These are phyloP conservation scores for Pipistrellus pipistrellus DNA, from an alignment of 2,797 vertebrate species.

Conservation along the genomic window DNA sequence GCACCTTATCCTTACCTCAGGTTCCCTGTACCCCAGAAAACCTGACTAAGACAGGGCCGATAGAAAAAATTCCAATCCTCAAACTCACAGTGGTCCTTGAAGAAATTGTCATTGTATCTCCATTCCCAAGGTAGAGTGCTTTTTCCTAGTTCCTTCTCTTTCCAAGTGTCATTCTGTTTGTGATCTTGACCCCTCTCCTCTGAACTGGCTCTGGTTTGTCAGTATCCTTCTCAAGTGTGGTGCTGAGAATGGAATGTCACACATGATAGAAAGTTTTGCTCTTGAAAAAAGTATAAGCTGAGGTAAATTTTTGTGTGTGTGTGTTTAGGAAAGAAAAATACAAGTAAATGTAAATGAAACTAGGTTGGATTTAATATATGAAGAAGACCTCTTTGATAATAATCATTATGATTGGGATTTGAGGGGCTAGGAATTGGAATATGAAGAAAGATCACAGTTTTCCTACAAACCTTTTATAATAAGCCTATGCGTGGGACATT, in stretches of 20 bases:
- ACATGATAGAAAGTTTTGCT: neutral
- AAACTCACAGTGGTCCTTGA: neutral
- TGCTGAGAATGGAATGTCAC: slow-evolving; percentile 18
- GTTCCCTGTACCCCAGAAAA: slow-evolving; percentile 3
- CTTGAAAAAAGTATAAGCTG: slow-evolving; percentile 3
- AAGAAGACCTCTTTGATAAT: slow-evolving; percentile 2
- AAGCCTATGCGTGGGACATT: neutral
- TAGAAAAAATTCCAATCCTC: neutral
- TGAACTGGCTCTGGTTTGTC: neutral
- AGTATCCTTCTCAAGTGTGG: neutral
- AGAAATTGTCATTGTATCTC: neutral
- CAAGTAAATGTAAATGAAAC: neutral
- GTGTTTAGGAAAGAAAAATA: slow-evolving; percentile 21
- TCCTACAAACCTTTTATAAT: slow-evolving; percentile 20
- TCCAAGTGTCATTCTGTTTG: neutral
- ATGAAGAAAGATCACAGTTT: neutral
- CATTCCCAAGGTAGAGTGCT: neutral
- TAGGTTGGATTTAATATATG: neutral
- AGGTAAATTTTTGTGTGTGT: neutral
- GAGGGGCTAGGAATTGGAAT: neutral
- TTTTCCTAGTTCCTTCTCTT: neutral
- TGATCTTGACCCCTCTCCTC: slow-evolving; percentile 11
- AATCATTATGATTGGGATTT: neutral
- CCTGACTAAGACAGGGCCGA: neutral
- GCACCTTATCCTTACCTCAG: neutral